Percentiles rank a stretch among this genome's conserved stretches.
phyloP scores from a whole-genome alignment of 2,797 vertebrate species.

The Esox lucius region DNA sequence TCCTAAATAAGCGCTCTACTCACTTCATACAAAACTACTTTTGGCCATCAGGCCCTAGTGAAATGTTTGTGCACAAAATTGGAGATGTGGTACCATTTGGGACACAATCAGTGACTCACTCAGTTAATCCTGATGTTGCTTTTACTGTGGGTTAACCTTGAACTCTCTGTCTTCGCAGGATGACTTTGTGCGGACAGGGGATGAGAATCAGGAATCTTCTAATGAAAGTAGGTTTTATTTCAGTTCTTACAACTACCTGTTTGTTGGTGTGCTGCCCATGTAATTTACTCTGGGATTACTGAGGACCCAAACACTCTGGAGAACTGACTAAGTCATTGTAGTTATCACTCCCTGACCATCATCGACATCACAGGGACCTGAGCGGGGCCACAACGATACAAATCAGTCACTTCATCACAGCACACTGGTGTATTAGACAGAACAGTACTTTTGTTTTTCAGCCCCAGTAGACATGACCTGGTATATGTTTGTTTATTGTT shows the following conservation, averaged over 20 bases:
- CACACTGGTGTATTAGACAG: not conserved
- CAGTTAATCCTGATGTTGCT: slow-evolving; percentile 44
- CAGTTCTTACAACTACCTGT: not conserved
- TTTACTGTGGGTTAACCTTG: not conserved
- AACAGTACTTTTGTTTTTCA: too few relatives aligned
- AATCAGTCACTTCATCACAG: too few relatives aligned
- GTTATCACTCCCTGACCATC: not conserved
- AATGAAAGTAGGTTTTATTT: slow-evolving; percentile 87
- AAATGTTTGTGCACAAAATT: not conserved
- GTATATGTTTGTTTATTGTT: too few relatives aligned
- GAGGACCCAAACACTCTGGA: not conserved
- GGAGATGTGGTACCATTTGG: not conserved
- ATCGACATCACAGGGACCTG: not conserved
- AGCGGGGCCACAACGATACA: not conserved
- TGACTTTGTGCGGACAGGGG: slow-evolving; percentile 96
- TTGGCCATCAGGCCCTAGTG: not conserved
- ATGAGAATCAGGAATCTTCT: slow-evolving; percentile 85
- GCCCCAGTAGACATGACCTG: too few relatives aligned
- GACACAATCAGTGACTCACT: slow-evolving; percentile 27
- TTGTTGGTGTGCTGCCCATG: not conserved
- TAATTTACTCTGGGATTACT: not conserved
- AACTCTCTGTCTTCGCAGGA: slow-evolving; percentile 76
- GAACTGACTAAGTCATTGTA: not conserved
- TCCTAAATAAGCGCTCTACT: not conserved
- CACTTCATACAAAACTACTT: not conserved